Evolutionary conservation across 92 coral and sea anemone species (phyloP).

Genomic region (Zoanthus sociatus): DNA sequence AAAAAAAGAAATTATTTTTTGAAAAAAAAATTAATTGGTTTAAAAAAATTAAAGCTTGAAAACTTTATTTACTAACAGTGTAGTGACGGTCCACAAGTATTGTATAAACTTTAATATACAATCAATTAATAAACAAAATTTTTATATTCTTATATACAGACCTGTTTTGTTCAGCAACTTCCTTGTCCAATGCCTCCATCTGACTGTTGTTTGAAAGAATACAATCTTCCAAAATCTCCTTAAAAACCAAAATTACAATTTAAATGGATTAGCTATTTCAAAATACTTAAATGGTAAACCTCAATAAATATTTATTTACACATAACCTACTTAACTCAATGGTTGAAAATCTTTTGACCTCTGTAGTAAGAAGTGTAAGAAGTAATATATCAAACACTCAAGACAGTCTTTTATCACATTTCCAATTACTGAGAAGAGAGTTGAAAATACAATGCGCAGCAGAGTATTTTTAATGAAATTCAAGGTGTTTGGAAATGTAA

Average conservation of each 20-base stretch:
- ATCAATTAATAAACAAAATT: background rate
- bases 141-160: constrained; percentile 8
- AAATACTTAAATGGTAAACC: background rate
- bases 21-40: too few species aligned
- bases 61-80: background rate
- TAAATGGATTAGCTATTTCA: background rate
- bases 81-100: too few species aligned
- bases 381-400: too few species aligned
- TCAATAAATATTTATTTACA: background rate
- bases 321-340: background rate
- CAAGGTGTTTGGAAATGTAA: too few species aligned
- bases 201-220: constrained; percentile 72
- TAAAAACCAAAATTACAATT: background rate
- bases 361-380: too few species aligned
- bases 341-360: too few species aligned
- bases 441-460: too few species aligned
- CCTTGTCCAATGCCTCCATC: constrained; percentile 72
- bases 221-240: constrained; percentile 76
- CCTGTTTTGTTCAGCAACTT: constrained; percentile 82
- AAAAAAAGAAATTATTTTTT: too few species aligned
- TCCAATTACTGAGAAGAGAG: too few species aligned
- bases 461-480: too few species aligned
- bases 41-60: background rate
- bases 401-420: too few species aligned
- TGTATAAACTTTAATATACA: background rate